Evolutionary conservation across 2,888 invertebrate species (phyloP), one percentile per base, ranked within the genome.

Genomic region (Lasioglossum pauxillum): DNA sequence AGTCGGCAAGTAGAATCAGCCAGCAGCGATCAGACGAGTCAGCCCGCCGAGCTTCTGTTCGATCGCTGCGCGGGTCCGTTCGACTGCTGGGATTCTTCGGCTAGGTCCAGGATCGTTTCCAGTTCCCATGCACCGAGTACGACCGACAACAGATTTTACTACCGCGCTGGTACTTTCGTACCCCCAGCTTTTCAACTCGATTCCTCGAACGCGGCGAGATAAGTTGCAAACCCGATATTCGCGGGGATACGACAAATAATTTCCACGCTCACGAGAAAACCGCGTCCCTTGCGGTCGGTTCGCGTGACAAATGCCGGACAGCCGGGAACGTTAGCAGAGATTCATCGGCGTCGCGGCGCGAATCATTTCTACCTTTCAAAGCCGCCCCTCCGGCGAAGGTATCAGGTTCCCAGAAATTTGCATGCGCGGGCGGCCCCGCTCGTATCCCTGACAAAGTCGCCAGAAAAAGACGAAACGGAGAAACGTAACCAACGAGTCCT

Each of bases 401-500:
- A 85, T 86, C 75, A 19, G 38, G 80, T 85, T 85, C 53, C 69
- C 85, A 81, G 85, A 85, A 75, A 85, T 80, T 80, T 80, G 46
- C 78, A 46, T 53, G 60, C 60, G 53, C 46, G 41, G 44, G 41
- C 57, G 46, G 12, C n/a, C 64, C n/a, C 41, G 67, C 67, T n/a
- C 74, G 82, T 87, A 86, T 84, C 80, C 85, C 82, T 64, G 76
- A 82, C 69, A 78, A 76, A 75, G 27, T 46, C 31, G n/a, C 23
- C 27, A 75, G 69, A 84, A 89, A 80, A 82, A 73, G 79, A 71
- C 76, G 53, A 82, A 67, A 75, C 77, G 44, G 78, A 82, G 86
- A 86, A 73, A 89, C 85, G 84, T 53, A 82, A 76, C 73, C 72
- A 38, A 53, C 80, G 84, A 87, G 83, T 79, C 88, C 79, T 23